Conservation (phyloP, 1,140 invertebrate genomes). For the Diachasmimorpha longicaudata region DNA sequence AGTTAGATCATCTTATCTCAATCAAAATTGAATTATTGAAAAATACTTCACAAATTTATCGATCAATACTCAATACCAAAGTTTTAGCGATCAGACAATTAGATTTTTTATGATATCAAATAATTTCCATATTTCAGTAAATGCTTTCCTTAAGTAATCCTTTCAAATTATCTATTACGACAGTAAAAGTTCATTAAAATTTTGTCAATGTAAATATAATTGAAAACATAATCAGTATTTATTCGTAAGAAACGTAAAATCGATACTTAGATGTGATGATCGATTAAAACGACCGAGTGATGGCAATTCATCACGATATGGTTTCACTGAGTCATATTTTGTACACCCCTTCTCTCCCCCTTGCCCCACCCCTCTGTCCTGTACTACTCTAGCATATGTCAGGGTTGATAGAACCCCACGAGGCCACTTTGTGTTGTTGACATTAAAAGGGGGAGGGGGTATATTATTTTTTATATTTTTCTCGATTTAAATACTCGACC, state of each 20-base stretch:
- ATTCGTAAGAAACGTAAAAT: background rate
- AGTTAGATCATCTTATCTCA: too few species aligned
- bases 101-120: too few species aligned
- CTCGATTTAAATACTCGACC: background rate
- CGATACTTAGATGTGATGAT: background rate
- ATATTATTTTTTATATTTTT: background rate
- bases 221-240: background rate
- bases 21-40: too few species aligned
- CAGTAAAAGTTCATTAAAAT: too few species aligned
- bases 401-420: background rate
- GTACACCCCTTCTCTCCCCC: slow-evolving; percentile 23
- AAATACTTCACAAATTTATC: too few species aligned
- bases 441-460: background rate
- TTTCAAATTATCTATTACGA: too few species aligned
- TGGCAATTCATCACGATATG: slow-evolving; percentile 9
- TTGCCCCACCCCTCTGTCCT: background rate
- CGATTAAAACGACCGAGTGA: background rate
- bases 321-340: slow-evolving; percentile 31
- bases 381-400: background rate
- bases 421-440: background rate
- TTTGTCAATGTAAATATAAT: too few species aligned
- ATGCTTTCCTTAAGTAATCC: too few species aligned
- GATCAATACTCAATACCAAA: too few species aligned
- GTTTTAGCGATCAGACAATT: too few species aligned
- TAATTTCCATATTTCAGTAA: too few species aligned